A percentile compares a stretch with the other conserved stretches of the same genome.
These are phyloP conservation scores for Mechanitis messenoides DNA, from an alignment of 2,888 invertebrate genomes.

Conservation along the genomic window DNA sequence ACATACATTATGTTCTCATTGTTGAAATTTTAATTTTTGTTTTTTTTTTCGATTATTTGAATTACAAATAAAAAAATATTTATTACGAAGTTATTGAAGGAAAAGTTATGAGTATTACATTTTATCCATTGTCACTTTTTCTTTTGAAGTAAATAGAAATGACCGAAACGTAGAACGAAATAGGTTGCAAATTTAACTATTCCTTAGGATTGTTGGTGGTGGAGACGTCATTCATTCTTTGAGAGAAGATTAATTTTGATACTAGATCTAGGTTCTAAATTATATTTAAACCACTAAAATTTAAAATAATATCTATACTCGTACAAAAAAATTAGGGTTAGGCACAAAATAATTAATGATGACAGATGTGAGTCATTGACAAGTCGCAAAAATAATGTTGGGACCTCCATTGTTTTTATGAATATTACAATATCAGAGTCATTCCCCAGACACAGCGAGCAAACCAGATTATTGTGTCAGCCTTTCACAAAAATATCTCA, in stretches of 20 bases:
- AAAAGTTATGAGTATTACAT: too few species aligned
- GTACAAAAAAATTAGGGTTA: not conserved
- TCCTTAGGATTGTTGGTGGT: too few species aligned
- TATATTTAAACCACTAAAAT: not conserved
- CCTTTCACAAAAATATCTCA: conserved; percentile 27
- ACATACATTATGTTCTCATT: not conserved
- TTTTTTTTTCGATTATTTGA: conserved; percentile 4
- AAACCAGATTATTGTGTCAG: conserved; percentile 24
- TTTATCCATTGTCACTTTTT: too few species aligned
- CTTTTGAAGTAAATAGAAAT: too few species aligned
- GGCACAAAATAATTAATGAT: not conserved
- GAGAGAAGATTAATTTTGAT: not conserved
- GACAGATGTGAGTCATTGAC: not conserved
- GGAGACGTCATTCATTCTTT: too few species aligned
- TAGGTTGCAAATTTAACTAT: too few species aligned
- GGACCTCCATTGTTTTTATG: conserved; percentile 13
- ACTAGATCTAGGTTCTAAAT: conserved; percentile 3
- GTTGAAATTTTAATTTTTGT: conserved; percentile 10
- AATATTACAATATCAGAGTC: conserved; percentile 1
- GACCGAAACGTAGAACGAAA: too few species aligned
- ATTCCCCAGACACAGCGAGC: conserved; percentile 7
- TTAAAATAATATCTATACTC: too few species aligned
- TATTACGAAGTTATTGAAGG: too few species aligned
- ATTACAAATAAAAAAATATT: not conserved
- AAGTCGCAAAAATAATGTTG: conserved; percentile 13